Evolutionary conservation across 1,140 invertebrate genomes (phyloP).

Genomic region (Sesamia nonagrioides): DNA sequence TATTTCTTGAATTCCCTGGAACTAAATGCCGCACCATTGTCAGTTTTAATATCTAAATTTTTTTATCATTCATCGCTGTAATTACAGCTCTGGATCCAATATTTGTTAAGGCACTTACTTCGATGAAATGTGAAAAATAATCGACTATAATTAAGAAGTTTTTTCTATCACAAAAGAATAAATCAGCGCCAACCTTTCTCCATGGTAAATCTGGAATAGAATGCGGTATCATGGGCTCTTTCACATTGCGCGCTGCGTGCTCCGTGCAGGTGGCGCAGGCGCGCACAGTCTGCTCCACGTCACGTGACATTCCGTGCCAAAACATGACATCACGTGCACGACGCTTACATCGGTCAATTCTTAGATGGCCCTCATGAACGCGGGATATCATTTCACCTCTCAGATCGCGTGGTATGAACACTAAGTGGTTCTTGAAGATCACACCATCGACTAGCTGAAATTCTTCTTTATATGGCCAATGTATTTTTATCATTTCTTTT

Average conservation of each 20-base stretch:
- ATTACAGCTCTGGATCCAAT: slow-evolving; percentile 40
- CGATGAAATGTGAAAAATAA: too few species aligned
- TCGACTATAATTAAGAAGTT: slow-evolving; percentile 57
- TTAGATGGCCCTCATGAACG: slow-evolving; percentile 54
- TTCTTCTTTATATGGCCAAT: slow-evolving; percentile 32
- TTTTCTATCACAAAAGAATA: slow-evolving; percentile 61
- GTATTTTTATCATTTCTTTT: neutral
- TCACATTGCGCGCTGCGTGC: too few species aligned
- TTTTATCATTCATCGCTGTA: slow-evolving; percentile 62
- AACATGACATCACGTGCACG: too few species aligned
- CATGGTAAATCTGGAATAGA: slow-evolving; percentile 63
- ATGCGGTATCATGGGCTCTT: too few species aligned
- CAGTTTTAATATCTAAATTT: too few species aligned
- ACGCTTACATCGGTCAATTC: too few species aligned
- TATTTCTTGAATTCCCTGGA: slow-evolving; percentile 77
- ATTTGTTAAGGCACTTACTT: slow-evolving; percentile 49
- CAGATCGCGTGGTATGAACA: too few species aligned
- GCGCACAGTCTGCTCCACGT: slow-evolving; percentile 7
- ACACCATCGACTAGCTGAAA: slow-evolving; percentile 5
- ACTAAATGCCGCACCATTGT: slow-evolving; percentile 73
- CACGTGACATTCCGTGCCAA: slow-evolving; percentile 4
- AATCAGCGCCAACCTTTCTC: too few species aligned
- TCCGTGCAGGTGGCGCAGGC: too few species aligned
- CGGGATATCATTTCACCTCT: slow-evolving; percentile 48
- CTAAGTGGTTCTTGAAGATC: slow-evolving; percentile 15